These are phyloP conservation scores for Habrosyne pyritoides DNA, from an alignment of 2,888 invertebrate genomes.

Conservation along the genomic window DNA sequence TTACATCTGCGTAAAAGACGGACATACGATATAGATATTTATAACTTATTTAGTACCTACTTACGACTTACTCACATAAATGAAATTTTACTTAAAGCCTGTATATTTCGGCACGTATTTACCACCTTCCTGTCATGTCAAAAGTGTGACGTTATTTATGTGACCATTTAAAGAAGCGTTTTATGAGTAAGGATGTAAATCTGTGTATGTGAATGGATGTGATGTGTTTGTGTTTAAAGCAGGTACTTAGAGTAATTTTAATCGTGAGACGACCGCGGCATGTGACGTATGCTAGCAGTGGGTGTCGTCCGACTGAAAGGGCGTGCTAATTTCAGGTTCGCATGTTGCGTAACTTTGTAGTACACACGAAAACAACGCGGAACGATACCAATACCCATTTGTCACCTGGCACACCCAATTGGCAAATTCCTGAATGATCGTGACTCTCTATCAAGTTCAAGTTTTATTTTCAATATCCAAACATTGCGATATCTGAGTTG, in stretches of 20 bases:
- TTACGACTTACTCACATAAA: too few species aligned
- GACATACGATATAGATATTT: too few species aligned
- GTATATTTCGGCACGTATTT: too few species aligned
- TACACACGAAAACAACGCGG: conserved; percentile 61
- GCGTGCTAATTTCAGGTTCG: conserved; percentile 52
- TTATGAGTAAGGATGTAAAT: too few species aligned
- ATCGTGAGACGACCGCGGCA: conserved; percentile 27
- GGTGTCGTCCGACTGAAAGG: conserved; percentile 52
- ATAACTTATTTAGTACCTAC: not conserved
- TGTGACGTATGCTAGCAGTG: conserved; percentile 45
- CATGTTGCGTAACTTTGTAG: conserved; percentile 52
- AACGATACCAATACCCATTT: conserved; percentile 36
- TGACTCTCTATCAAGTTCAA: conserved; percentile 22
- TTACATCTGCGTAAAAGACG: too few species aligned
- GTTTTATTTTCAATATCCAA: conserved; percentile 9
- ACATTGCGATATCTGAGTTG: not conserved
- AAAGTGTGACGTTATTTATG: too few species aligned
- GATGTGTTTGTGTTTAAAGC: not conserved
- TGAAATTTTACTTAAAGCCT: too few species aligned
- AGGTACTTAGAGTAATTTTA: not conserved
- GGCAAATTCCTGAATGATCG: conserved; percentile 34
- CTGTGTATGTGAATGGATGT: not conserved
- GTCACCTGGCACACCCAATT: conserved; percentile 32
- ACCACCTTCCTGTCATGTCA: too few species aligned
- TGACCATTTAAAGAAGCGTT: too few species aligned